These are phyloP conservation scores for Lophotis ruficrista DNA, from an alignment of 2,113 vertebrate species.

Conservation along the genomic window DNA sequence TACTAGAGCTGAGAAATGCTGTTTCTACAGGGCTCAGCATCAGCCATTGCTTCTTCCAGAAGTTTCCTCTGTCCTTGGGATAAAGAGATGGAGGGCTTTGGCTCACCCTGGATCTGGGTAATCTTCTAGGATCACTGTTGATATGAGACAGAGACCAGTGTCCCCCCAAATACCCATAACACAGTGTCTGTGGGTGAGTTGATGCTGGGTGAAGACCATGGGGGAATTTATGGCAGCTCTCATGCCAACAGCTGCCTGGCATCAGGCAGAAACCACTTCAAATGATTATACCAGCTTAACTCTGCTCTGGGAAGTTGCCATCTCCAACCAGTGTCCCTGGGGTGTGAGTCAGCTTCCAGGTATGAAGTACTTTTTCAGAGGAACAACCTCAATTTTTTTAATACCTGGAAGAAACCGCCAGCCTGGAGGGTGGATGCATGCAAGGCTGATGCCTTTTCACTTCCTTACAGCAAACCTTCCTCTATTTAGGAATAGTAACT, in stretches of 20 bases:
- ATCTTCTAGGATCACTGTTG: not conserved
- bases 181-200: not conserved
- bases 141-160: not conserved
- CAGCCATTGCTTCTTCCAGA: not conserved
- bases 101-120: not conserved
- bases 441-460: not conserved
- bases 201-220: not conserved
- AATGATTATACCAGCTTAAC: not conserved
- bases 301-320: not conserved
- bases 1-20: not conserved
- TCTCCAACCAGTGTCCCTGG: not conserved
- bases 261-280: not conserved
- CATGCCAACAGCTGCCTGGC: not conserved
- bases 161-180: not conserved
- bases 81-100: not conserved
- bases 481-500: not conserved
- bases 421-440: not conserved
- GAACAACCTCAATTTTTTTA: not conserved
- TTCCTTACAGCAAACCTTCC: not conserved
- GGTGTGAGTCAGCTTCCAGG: not conserved
- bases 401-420: not conserved
- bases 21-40: not conserved
- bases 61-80: not conserved
- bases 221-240: not conserved
- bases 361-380: not conserved